phyloP scores from a whole-genome alignment of 1,140 invertebrate species.

The Octopus sinensis region DNA sequence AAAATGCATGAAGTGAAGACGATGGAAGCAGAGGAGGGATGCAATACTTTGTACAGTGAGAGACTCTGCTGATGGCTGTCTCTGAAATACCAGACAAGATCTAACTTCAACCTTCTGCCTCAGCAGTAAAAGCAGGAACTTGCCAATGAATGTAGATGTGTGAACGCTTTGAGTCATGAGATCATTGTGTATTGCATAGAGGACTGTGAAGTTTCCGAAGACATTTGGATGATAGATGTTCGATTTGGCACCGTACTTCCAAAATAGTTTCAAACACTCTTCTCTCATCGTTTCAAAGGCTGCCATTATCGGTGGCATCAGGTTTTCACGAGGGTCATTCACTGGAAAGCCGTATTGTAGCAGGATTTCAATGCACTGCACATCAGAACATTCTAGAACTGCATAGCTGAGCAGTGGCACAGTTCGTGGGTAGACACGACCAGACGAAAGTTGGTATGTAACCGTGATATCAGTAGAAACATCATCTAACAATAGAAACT shows the following conservation, averaged over 20 bases:
- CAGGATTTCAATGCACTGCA: constrained; percentile 27
- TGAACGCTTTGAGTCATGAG: constrained; percentile 18
- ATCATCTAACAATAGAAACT: constrained; percentile 18
- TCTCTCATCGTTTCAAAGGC: constrained; percentile 30
- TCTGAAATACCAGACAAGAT: constrained; percentile 18
- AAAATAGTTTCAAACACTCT: constrained; percentile 33
- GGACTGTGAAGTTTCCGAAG: constrained; percentile 36
- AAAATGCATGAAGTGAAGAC: not conserved
- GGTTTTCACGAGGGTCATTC: constrained; percentile 19
- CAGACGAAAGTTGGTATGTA: constrained; percentile 25
- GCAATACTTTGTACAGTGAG: constrained; percentile 28
- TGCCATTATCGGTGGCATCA: constrained; percentile 40
- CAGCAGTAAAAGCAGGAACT: constrained; percentile 21
- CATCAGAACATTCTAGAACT: constrained; percentile 29
- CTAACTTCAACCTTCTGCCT: not conserved
- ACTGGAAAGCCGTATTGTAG: constrained; percentile 28
- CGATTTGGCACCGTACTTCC: constrained; percentile 34
- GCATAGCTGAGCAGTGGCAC: constrained; percentile 26
- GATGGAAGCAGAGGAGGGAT: constrained; percentile 27
- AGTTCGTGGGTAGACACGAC: not conserved
- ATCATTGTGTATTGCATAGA: constrained; percentile 36
- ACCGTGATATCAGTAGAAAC: constrained; percentile 19
- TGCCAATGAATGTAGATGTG: constrained; percentile 15
- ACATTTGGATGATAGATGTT: constrained; percentile 40
- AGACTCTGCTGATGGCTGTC: constrained; percentile 24